A percentile compares a stretch with the other conserved stretches of the same genome.
Conservation (phyloP, 2,797 vertebrate genomes). For the Poecilia velifera region DNA sequence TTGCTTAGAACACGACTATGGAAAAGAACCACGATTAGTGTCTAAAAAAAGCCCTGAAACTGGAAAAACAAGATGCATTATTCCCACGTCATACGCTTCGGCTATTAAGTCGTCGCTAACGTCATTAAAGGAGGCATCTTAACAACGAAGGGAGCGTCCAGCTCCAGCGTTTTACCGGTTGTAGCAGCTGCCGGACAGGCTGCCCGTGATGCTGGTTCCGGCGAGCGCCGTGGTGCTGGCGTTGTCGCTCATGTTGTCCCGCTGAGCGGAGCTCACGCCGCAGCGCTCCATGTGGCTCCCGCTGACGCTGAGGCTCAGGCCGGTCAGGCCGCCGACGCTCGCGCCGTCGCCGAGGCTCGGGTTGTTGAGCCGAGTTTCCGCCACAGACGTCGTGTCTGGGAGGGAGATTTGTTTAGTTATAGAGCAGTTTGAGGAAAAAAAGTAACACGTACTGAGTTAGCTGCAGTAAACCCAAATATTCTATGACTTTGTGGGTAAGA, state of each 20-base stretch:
- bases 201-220: conserved; percentile 94
- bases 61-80: background rate
- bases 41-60: background rate
- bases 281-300: conserved; percentile 96
- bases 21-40: background rate
- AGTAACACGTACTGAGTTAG: background rate
- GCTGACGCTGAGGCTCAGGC: conserved; percentile 93
- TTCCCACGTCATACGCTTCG: background rate
- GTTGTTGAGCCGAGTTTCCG: conserved; percentile 96
- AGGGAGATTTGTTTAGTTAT: background rate
- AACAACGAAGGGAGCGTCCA: background rate
- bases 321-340: conserved; percentile 93
- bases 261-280: conserved; percentile 85
- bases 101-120: background rate
- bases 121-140: no score
- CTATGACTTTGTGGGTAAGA: background rate
- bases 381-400: conserved; percentile 92
- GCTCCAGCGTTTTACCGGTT: conserved; percentile 83
- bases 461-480: background rate
- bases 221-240: conserved; percentile 97
- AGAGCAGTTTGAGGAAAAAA: background rate
- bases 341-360: conserved; percentile 93
- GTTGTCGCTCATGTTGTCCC: conserved; percentile 96
- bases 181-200: conserved; percentile 94
- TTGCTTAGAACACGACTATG: background rate